Percentiles rank a stretch among this genome's conserved stretches.
Conservation (phyloP, 2,113 vertebrate species). For the Regulus satrapa region DNA sequence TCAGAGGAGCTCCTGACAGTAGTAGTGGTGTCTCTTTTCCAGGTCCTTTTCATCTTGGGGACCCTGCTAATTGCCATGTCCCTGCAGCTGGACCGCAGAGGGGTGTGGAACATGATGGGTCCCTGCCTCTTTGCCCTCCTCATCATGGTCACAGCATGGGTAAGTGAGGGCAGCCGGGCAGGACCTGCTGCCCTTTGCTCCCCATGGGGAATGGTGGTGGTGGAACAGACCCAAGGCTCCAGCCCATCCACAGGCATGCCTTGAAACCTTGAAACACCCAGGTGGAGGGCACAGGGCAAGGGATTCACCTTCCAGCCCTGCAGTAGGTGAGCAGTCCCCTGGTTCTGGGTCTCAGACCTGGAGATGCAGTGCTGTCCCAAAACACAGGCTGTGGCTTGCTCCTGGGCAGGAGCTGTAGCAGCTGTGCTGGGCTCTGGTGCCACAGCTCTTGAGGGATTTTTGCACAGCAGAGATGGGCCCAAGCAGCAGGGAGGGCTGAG, state of each 20-base stretch:
- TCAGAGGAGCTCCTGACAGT: not conserved
- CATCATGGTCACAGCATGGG: conserved; percentile 87
- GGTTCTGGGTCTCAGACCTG: not conserved
- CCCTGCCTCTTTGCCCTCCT: conserved; percentile 86
- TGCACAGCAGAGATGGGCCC: not conserved
- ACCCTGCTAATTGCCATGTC: conserved; percentile 91
- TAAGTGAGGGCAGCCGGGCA: conserved; percentile 63
- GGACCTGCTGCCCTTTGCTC: not conserved
- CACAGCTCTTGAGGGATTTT: not conserved
- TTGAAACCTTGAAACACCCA: not conserved
- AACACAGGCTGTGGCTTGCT: rapidly evolving
- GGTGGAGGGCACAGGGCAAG: not conserved
- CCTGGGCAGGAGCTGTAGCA: not conserved
- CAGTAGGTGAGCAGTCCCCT: not conserved
- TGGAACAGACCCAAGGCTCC: not conserved
- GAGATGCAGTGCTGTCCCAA: not conserved
- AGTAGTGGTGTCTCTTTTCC: not conserved
- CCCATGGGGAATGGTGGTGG: not conserved
- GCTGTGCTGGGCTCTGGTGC: not conserved
- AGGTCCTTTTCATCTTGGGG: conserved; percentile 88
- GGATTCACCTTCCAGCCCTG: not conserved
- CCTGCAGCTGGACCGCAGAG: conserved; percentile 91
- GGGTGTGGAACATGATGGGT: conserved; percentile 94
- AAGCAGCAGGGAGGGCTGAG: not conserved
- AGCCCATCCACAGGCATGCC: not conserved